phyloP scores from a whole-genome alignment of 2,888 invertebrate species.

The Cerceris ruficornis region DNA sequence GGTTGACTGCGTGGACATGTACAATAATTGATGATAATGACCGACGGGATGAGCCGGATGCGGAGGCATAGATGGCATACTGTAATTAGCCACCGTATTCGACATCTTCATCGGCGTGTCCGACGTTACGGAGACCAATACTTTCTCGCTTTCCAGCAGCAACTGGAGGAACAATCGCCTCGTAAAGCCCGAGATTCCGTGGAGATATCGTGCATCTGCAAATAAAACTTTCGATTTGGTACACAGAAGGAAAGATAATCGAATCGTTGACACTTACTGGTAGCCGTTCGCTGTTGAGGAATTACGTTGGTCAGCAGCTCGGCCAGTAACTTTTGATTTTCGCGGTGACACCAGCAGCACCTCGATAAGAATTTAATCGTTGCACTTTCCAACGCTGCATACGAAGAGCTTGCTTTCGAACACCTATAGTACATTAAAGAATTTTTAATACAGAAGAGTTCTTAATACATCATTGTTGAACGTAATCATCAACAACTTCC shows the following conservation, averaged over 20 bases:
- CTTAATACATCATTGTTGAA: neutral
- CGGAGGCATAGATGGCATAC: constrained; percentile 76
- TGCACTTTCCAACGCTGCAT: constrained; percentile 86
- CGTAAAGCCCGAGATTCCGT: constrained; percentile 93
- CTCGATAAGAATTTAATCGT: constrained; percentile 92
- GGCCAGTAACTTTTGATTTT: constrained; percentile 92
- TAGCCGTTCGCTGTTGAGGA: constrained; percentile 83
- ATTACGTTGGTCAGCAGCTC: constrained; percentile 90
- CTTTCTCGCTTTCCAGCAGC: constrained; percentile 92
- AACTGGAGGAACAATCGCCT: constrained; percentile 93
- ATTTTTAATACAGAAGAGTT: neutral
- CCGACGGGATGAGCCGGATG: constrained; percentile 90
- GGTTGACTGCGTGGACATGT: constrained; percentile 89
- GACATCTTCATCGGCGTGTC: constrained; percentile 77
- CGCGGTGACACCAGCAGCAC: constrained; percentile 92
- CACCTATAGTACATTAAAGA: constrained; percentile 51
- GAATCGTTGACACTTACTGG: constrained; percentile 74
- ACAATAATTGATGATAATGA: constrained; percentile 88
- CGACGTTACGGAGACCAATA: constrained; percentile 87
- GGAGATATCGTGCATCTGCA: constrained; percentile 80
- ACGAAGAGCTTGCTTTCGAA: constrained; percentile 75
- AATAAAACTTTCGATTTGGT: constrained; percentile 8
- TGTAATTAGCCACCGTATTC: constrained; percentile 68
- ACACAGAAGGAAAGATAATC: neutral
- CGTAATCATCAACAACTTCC: neutral